Conservation (phyloP, 2,113 vertebrate genomes). For the Dipodomys merriami region DNA sequence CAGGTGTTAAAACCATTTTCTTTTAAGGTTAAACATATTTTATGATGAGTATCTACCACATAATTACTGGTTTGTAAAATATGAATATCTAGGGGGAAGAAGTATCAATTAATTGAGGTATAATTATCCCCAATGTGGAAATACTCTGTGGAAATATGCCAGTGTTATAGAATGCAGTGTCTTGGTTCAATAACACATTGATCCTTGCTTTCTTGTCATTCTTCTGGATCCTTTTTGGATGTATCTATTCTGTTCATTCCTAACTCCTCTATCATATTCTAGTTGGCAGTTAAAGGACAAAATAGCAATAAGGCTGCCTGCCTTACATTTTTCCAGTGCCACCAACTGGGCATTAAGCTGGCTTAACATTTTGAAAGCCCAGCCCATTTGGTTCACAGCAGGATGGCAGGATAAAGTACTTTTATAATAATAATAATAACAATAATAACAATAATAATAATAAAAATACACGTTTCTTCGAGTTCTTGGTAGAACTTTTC, state of each 20-base stretch:
- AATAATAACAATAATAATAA: no score
- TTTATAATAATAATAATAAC: constrained; percentile 24
- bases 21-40: not conserved
- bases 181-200: constrained; percentile 49
- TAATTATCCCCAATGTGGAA: not conserved
- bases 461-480: constrained; percentile 68
- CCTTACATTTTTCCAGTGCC: constrained; percentile 61
- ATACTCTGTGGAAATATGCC: not conserved
- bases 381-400: constrained; percentile 76
- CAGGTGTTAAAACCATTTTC: not conserved
- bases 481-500: constrained; percentile 37
- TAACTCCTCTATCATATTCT: constrained; percentile 70
- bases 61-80: constrained; percentile 30
- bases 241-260: constrained; percentile 48
- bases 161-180: not conserved
- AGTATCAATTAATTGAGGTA: not conserved
- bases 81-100: not conserved
- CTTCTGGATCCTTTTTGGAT: constrained; percentile 60
- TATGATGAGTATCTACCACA: not conserved
- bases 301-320: constrained; percentile 12
- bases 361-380: constrained; percentile 51
- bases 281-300: constrained; percentile 54
- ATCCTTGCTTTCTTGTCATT: constrained; percentile 59
- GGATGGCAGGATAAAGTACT: constrained; percentile 73
- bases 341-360: constrained; percentile 69